phyloP scores from a whole-genome alignment of 2,797 vertebrate species.

The Anniella stebbinsi region DNA sequence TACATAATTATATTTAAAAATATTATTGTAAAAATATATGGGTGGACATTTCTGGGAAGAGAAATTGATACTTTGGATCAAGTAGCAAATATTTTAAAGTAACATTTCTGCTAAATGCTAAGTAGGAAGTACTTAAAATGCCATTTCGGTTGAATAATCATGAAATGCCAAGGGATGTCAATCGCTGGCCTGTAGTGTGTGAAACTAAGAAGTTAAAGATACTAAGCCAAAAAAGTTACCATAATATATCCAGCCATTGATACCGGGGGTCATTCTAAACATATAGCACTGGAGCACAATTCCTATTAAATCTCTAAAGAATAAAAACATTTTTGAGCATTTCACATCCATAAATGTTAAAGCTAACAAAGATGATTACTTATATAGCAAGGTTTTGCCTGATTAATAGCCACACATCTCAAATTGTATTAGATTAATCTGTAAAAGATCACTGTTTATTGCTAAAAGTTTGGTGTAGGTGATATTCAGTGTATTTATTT shows the following conservation, averaged over 20 bases:
- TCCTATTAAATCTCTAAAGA: constrained; percentile 21
- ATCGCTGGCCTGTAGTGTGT: background rate
- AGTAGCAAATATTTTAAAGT: constrained; percentile 46
- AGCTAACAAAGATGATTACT: background rate
- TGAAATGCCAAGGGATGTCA: constrained; percentile 18
- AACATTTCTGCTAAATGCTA: constrained; percentile 12
- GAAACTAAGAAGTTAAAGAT: constrained; percentile 14
- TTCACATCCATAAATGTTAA: constrained; percentile 1
- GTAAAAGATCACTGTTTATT: background rate
- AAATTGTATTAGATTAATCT: background rate
- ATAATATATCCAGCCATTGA: background rate
- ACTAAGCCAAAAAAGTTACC: background rate
- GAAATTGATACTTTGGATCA: constrained; percentile 1
- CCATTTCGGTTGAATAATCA: constrained; percentile 23
- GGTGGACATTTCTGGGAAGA: constrained; percentile 16
- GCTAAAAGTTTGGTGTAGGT: background rate
- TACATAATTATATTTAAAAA: constrained; percentile 3
- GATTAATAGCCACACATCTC: background rate
- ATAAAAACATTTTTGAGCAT: background rate
- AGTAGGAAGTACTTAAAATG: background rate
- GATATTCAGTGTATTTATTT: background rate
- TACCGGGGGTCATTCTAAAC: background rate
- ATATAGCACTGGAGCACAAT: background rate
- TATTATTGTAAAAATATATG: background rate
- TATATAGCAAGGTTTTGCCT: constrained; percentile 12